Conservation (phyloP, 2,113 vertebrate species). For the Ovis aries region ARS-UI_Ramb_v3.0 NC_056075.1:28891001-28891500, state of each 20-base stretch:
- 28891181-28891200: not conserved
- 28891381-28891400: not conserved
- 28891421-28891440: not conserved
- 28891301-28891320: not conserved
- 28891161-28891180: not conserved
- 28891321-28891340: not conserved
- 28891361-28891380: not conserved
- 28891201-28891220: not conserved
- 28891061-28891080: not conserved
- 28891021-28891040: not conserved
- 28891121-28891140: fast-evolving
- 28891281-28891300: not conserved
- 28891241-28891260: not conserved
- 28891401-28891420: not conserved
- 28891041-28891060: not conserved
- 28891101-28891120: not conserved
- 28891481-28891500: not conserved
- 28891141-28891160: not conserved
- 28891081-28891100: not conserved
- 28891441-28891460: not conserved
- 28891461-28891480: not conserved
- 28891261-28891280: not conserved
- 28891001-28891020: not conserved
- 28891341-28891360: not conserved
- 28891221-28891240: not conserved